Percentiles rank a stretch among this genome's conserved stretches.
These are phyloP conservation scores for Unio delphinus DNA, from an alignment of 2,888 invertebrate species.

Conservation along the genomic window DNA sequence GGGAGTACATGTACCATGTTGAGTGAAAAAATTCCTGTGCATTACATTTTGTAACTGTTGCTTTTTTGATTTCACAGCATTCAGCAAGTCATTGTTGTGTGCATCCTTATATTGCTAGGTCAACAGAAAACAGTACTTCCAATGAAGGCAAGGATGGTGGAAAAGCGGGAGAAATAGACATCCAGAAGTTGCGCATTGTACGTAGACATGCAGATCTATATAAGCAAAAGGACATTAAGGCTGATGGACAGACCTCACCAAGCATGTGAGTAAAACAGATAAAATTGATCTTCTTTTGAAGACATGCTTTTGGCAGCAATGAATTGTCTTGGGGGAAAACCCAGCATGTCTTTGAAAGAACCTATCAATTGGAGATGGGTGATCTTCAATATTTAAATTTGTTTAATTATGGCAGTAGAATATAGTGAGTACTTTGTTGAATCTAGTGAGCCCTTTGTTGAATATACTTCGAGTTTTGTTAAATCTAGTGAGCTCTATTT, in stretches of 20 bases:
- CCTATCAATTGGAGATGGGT: not conserved
- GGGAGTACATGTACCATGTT: too few species aligned
- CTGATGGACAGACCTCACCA: conserved; percentile 38
- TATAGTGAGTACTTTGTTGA: too few species aligned
- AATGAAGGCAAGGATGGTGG: conserved; percentile 27
- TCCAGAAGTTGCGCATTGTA: conserved; percentile 42
- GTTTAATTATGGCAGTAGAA: too few species aligned
- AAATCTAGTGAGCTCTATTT: too few species aligned
- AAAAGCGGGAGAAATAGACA: conserved; percentile 44
- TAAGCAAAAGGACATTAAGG: conserved; percentile 48
- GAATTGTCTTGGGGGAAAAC: too few species aligned
- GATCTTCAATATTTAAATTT: too few species aligned
- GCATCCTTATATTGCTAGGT: conserved; percentile 19
- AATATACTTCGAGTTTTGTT: too few species aligned
- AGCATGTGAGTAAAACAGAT: conserved; percentile 32
- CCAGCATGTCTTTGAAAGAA: not conserved
- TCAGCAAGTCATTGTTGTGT: too few species aligned
- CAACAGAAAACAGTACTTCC: conserved; percentile 33
- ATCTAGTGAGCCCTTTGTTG: too few species aligned
- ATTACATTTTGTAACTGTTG: too few species aligned
- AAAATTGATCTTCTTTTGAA: not conserved
- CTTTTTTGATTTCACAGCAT: too few species aligned
- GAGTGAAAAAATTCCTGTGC: too few species aligned
- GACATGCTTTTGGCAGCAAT: not conserved
- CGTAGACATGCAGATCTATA: conserved; percentile 64